Conservation (phyloP, 2,113 vertebrate species). For the Empidonax traillii region DNA sequence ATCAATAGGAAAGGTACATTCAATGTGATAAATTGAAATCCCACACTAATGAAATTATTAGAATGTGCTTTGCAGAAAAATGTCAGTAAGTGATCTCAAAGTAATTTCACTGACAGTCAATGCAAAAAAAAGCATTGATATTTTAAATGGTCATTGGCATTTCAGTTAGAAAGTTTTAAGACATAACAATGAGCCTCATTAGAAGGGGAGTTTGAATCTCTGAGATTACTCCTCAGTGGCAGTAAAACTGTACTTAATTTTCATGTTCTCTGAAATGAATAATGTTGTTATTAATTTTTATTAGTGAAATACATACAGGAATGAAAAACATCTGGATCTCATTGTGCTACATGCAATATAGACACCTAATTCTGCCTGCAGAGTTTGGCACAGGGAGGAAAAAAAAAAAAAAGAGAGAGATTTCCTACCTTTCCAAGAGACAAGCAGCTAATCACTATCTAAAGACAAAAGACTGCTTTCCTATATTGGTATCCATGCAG, state of each 20-base stretch:
- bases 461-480: background rate
- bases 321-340: fast-evolving
- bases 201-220: background rate
- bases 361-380: background rate
- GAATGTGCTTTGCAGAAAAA: background rate
- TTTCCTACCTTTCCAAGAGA: background rate
- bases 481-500: background rate
- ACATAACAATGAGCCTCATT: background rate
- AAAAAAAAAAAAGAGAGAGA: background rate
- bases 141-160: background rate
- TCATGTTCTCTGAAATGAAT: background rate
- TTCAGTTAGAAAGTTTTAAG: background rate
- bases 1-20: background rate
- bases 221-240: background rate
- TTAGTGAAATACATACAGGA: background rate
- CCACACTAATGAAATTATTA: background rate
- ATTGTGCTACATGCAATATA: background rate
- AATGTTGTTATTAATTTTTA: background rate
- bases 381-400: fast-evolving
- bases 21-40: background rate
- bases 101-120: background rate
- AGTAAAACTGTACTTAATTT: background rate
- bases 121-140: background rate
- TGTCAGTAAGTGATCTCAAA: background rate
- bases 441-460: background rate